phyloP scores from a whole-genome alignment of 2,888 invertebrate species.

The Agriotes lineatus region DNA sequence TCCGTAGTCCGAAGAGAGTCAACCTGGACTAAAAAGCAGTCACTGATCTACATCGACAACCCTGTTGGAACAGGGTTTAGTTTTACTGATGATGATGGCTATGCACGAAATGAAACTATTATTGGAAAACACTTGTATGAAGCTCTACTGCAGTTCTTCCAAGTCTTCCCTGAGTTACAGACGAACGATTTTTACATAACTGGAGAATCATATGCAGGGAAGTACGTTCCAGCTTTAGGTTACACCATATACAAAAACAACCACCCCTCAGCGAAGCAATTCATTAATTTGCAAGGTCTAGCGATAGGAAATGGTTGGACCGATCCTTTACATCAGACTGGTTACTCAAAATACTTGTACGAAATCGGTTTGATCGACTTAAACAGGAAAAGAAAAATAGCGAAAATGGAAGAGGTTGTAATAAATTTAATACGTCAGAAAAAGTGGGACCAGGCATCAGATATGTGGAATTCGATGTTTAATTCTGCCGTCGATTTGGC shows the following conservation, averaged over 20 bases:
- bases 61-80: constrained; percentile 95
- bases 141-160: constrained; percentile 85
- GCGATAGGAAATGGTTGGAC: constrained; percentile 85
- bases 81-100: constrained; percentile 86
- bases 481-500: constrained; percentile 72
- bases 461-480: constrained; percentile 78
- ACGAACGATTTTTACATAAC: constrained; percentile 85
- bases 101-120: constrained; percentile 82
- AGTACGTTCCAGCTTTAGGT: constrained; percentile 84
- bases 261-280: no score
- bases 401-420: constrained; percentile 72
- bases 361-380: constrained; percentile 80
- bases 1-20: constrained; percentile 73
- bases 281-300: constrained; percentile 79
- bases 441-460: constrained; percentile 78
- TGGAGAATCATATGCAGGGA: constrained; percentile 92
- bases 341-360: constrained; percentile 84
- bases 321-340: constrained; percentile 82
- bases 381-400: constrained; percentile 73
- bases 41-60: constrained; percentile 91
- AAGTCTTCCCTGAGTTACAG: constrained; percentile 82
- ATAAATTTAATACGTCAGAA: constrained; percentile 72
- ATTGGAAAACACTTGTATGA: constrained; percentile 85
- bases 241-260: no score
- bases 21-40: constrained; percentile 84